Evolutionary conservation across 2,888 invertebrate genomes (phyloP), one percentile per base, ranked within the genome.

Genomic region (Epistrophella euchroma): DNA sequence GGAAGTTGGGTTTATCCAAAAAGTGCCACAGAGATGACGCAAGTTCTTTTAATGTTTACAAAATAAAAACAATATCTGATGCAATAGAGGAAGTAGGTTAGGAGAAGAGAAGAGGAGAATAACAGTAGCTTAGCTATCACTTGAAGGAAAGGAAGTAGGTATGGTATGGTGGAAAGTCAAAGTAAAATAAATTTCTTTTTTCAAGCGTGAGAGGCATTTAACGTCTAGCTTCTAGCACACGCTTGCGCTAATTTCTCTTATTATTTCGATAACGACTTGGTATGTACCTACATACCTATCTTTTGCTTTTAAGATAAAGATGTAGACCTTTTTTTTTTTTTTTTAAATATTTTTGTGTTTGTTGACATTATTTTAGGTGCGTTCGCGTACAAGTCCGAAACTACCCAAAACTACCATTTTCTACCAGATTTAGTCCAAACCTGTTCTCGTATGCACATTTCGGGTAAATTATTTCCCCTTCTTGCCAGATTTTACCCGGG

Each of bases 331-430:
- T 4, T 25, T 40, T 19, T 22, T 1, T 10, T 28, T 19, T 32
- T 17, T 47, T 66, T 47, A 66, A 32, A 47, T 66, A 66, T 19
- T 47, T 66, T 47, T 47, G 17, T 19, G 47, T 66, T 4, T n/a
- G 62, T 66, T 35, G 47, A 32, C 13, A 43, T 47, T 64, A 47
- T 64, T n/a, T n/a, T n/a, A n/a, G n/a, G n/a, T n/a, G n/a, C n/a
- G n/a, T n/a, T n/a, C n/a, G n/a, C n/a, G n/a, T n/a, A n/a, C n/a
- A n/a, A n/a, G n/a, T n/a, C n/a, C n/a, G n/a, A n/a, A n/a, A n/a
- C n/a, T n/a, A n/a, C n/a, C n/a, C n/a, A n/a, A n/a, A n/a, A n/a
- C n/a, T 19, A 28, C 4, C 25, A 45, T 25, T 17, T 28, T n/a
- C n/a, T n/a, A n/a, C n/a, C n/a, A n/a, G n/a, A n/a, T n/a, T n/a